Percentiles rank a stretch among this genome's conserved stretches.
These are phyloP conservation scores for Amphipyra tragopoginis DNA, from an alignment of 2,888 invertebrate species.

Conservation along the genomic window DNA sequence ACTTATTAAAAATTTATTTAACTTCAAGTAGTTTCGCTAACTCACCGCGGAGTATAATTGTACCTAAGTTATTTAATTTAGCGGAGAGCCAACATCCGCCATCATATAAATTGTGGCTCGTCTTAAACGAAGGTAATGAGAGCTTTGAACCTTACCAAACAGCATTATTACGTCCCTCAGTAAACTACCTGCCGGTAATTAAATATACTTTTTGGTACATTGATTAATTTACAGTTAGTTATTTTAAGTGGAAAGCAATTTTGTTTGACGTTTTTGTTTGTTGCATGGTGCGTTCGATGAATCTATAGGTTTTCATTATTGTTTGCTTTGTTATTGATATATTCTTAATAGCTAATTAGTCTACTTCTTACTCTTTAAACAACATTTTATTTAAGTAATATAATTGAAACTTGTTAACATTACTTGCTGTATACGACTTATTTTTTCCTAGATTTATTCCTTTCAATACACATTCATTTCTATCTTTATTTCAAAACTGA, in stretches of 20 bases:
- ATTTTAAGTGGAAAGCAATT: slow-evolving; percentile 54
- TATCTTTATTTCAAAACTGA: background rate
- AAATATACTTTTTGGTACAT: slow-evolving; percentile 52
- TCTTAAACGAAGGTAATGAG: slow-evolving; percentile 69
- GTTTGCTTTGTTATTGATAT: background rate
- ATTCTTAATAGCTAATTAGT: background rate
- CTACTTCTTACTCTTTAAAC: too few relatives aligned
- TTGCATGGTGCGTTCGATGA: slow-evolving; percentile 31
- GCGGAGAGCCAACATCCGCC: slow-evolving; percentile 61
- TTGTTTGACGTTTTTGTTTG: slow-evolving; percentile 39
- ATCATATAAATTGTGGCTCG: slow-evolving; percentile 59
- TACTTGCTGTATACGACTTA: too few relatives aligned
- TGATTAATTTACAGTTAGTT: slow-evolving; percentile 54
- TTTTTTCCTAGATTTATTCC: too few relatives aligned
- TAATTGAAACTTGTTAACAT: too few relatives aligned
- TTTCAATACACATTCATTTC: too few relatives aligned
- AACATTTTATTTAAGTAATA: too few relatives aligned
- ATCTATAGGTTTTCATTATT: slow-evolving; percentile 24
- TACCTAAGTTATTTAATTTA: slow-evolving; percentile 56
- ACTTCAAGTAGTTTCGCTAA: too few relatives aligned
- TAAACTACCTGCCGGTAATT: slow-evolving; percentile 51
- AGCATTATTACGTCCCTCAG: slow-evolving; percentile 59
- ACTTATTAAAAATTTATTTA: too few relatives aligned
- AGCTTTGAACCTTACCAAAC: slow-evolving; percentile 70
- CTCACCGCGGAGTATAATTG: slow-evolving; percentile 1